Conservation (phyloP, 2,113 vertebrate genomes). For the Holacanthus passer region DNA sequence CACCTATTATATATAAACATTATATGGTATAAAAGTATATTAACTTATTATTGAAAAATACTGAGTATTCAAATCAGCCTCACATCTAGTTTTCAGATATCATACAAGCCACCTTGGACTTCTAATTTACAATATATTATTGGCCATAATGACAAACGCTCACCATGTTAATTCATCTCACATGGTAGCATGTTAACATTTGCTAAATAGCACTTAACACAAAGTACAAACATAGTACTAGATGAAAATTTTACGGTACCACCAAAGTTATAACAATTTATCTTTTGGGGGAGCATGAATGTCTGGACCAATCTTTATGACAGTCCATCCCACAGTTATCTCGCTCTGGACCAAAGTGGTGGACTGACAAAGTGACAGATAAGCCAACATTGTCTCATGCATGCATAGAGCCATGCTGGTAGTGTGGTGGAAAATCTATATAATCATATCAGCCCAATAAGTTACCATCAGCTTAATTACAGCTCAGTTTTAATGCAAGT, state of each 20-base stretch:
- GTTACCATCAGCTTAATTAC: neutral
- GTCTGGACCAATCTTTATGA: neutral
- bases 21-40: neutral
- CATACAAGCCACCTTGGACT: neutral
- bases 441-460: neutral
- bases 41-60: neutral
- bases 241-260: neutral
- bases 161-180: neutral
- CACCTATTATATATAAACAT: neutral
- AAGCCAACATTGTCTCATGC: neutral
- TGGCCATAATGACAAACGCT: neutral
- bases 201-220: neutral
- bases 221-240: neutral
- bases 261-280: no score
- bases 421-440: neutral
- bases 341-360: no score
- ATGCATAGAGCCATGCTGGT: neutral
- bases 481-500: neutral
- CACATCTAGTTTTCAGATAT: neutral
- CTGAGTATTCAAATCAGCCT: neutral
- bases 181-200: neutral
- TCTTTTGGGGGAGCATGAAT: no score
- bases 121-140: neutral
- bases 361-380: neutral
- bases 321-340: neutral